Conservation (phyloP, 2,888 invertebrate genomes). For the Patella pellucida region DNA sequence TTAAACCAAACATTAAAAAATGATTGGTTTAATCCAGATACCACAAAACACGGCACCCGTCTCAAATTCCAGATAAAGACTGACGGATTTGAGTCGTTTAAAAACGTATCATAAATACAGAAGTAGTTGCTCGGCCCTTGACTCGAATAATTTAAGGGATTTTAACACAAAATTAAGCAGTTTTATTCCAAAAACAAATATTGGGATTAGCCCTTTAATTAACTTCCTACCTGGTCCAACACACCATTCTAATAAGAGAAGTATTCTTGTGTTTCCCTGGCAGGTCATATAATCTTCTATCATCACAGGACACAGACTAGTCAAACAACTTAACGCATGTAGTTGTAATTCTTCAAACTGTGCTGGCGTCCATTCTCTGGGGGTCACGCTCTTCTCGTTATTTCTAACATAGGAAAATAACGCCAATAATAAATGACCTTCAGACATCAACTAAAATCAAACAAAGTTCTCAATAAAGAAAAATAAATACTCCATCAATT, state of each 20-base stretch:
- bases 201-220: too few relatives aligned
- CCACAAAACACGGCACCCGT: too few relatives aligned
- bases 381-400: conserved; percentile 59
- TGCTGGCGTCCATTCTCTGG: conserved; percentile 67
- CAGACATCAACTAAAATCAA: conserved; percentile 61
- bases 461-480: not conserved
- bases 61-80: too few relatives aligned
- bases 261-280: conserved; percentile 68
- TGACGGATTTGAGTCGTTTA: too few relatives aligned
- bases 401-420: conserved; percentile 68
- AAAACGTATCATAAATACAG: too few relatives aligned
- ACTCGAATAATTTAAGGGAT: too few relatives aligned
- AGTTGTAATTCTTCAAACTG: conserved; percentile 71
- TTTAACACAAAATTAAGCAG: too few relatives aligned
- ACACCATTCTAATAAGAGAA: conserved; percentile 70
- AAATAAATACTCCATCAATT: too few relatives aligned
- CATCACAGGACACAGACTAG: conserved; percentile 67
- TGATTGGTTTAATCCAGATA: too few relatives aligned
- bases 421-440: conserved; percentile 67
- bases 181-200: too few relatives aligned
- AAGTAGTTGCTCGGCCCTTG: too few relatives aligned
- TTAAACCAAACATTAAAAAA: too few relatives aligned
- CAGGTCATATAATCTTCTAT: conserved; percentile 69
- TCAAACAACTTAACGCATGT: conserved; percentile 67
- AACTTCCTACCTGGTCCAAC: conserved; percentile 58